Base-by-base conservation (phyloP, 2,888 invertebrate species). In the Ormyrus nitidulus region DNA sequence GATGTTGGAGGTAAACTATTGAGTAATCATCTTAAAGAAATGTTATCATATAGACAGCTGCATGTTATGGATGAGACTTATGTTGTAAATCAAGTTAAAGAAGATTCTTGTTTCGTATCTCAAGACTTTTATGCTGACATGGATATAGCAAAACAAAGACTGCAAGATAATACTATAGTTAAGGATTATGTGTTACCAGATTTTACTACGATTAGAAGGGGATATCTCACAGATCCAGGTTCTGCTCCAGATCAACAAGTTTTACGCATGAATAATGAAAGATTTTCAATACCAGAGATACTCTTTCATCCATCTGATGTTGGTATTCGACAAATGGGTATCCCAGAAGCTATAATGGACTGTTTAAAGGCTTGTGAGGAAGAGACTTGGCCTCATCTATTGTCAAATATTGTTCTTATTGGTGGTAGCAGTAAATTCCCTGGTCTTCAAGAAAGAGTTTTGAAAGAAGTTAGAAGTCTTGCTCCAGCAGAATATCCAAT, bases 51-150 rank as follows among this genome's bases (percentile, higher is more conserved):
- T 90, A 93, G 96, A 61, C 99, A 99, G 88, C 91, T 99, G 64
- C 97, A 99, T 92, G 98, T 99, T 0, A 98, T 99, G 97, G 99
- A 99, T 89, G 99, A 99, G 91, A 98, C 98, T 0, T 98, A 96
- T 91, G 98, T 99, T 0, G 97, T 99, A 66, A 99, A 99, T 91
- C 99, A 99, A 91, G 96, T 96, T 0, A 99, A 99, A 90, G 99
- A 99, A 91, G 99, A 99, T 89, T 94, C 96, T 0, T 99, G 99
- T 89, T 99, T 95, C 92, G 97, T 99, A 0, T 95, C 98, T 0
- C 92, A 93, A 84, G 93, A 99, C 88, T 97, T 98, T 86, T 93
- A 93, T 86, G 91, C 91, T 34, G 98, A 98, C 85, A 95, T 98
- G 94, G 92, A 93, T 78, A 93, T 93, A 66, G 94, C 96, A 19